Evolutionary conservation across 2,113 vertebrate genomes (phyloP), one percentile per base, ranked within the genome.

Genomic region (Tautogolabrus adspersus): DNA sequence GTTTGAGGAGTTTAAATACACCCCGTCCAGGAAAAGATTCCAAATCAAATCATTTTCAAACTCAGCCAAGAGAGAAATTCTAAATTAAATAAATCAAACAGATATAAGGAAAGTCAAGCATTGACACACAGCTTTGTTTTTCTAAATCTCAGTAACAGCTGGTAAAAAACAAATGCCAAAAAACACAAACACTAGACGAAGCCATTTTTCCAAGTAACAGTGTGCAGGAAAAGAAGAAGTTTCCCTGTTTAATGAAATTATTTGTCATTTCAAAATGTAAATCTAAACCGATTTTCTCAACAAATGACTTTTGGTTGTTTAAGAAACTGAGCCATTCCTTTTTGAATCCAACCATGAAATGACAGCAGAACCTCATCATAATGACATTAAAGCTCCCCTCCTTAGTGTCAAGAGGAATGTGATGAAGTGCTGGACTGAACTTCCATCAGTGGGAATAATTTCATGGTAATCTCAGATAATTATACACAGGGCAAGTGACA

Each of bases 331-430:
- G 79, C 78, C 52, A 87, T 87, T 88, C 77, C 58, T 84, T 85
- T 90, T 83, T 84, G 77, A 78, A 83, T 80, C 81, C 72, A 73
- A 82, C 49, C 87, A 81, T 89, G 87, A 88, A 91, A 92, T 84
- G 79, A 85, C 75, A 75, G 81, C 64, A 66, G 72, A 52, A 81
- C 63, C 81, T 89, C 85, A 83, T 91, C 79, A 76, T 87, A 82
- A 87, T 74, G 75, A 74, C 83, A 82, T 90, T 87, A 89, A 83
- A 83, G 69, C 78, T 65, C 66, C 38, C 44, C 63, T 88, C 72
- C 82, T 81, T 54, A 64, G 72, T 62, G 88, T 86, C 91, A 85
- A 74, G 76, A 16, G 68, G 76, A 85, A 86, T 55, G 60, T 18
- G 21, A 52, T 30, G 77, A 85, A 83, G 83, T 87, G 65, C 66